Evolutionary conservation across 37 sponge, comb jelly and placozoan genomes (phyloP), one percentile per base, ranked within the genome.

Genomic region (Haliclona indistincta): DNA sequence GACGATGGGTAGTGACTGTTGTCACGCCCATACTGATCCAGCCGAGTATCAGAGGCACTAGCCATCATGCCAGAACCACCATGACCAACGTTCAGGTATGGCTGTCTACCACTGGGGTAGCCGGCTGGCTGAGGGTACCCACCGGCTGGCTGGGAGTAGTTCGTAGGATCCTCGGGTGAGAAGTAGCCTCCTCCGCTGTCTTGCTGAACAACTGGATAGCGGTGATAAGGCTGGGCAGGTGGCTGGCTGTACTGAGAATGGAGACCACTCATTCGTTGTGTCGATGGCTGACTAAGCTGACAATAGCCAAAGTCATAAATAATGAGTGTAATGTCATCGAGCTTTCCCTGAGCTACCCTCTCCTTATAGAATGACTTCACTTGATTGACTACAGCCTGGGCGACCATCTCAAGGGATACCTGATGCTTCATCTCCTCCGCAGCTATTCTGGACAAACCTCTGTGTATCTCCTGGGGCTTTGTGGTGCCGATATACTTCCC

Each of bases 291-390:
- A 58, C 15, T 29, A 60, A n/a, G n/a, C n/a, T n/a, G n/a, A n/a
- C n/a, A 61, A 42, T 49, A 80, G 23, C 72, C 70, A 26, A 93
- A 68, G 67, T 89, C 82, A 2, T 69, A 80, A 19, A 93, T 52
- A 10, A 93, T 51, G 15, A 93, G 79, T 54, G 94, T 89, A 13
- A 81, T 77, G 60, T 93, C 94, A 65, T 85, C 90, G 11, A 80
- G 66, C 63, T 54, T 20, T 37, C 79, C 77, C 32, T 55, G 55
- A 8, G 38, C 55, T 20, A 38, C 22, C 0, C 58, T 26, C 19
- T 22, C 49, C 26, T 42, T 51, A 17, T 71, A 67, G 0, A 41
- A 26, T 11, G 33, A 23, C 39, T 73, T 68, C 0, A 94, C 62
- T 0, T 52, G 60, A 51, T 78, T 81, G 7, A 91, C 69, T 5